Base-by-base conservation (phyloP, 2,113 vertebrate genomes). In the Sorex araneus region DNA sequence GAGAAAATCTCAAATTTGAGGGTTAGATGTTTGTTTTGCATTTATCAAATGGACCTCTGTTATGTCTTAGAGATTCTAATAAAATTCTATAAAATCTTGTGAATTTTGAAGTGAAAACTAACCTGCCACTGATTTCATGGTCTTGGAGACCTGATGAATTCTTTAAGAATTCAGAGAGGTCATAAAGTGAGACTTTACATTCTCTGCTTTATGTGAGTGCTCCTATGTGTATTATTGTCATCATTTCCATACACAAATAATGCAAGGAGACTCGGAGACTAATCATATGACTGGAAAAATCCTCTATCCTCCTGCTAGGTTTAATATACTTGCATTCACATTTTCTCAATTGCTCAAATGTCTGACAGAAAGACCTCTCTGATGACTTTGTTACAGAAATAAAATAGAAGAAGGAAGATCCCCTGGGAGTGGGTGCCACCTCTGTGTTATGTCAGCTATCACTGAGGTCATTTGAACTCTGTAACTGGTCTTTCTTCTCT, bases 401-500 rank as follows among this genome's bases (percentile, higher is more conserved):
- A 28, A 40, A 1, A 43, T 3, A 2, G 11, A 25, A 75, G 60
- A 32, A 57, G 12, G 4, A 25, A 0, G 8, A 54, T 19, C 64
- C 75, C 82, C 83, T 92, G 89, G 67, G 21, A 63, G 12, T 13
- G 36, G 30, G 73, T n/a, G 78, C 78, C 25, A 28, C 7, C 40
- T 40, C 40, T 40, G 40, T 40, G 40, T 40, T 40, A 3, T 40
- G 40, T 40, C 40, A 40, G 40, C 87, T 79, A 81, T 80, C 60
- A 60, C 80, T 92, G 94, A 94, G 77, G 87, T 95, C 67, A 81
- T 66, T 70, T 79, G 40, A 79, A 47, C n/a, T 43, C 57, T n/a
- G 8, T 0, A 40, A 11, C 76, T 3, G 8, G 50, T 75, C 40
- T 90, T 95, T 90, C 71, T 93, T 90, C 45, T 25, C 12, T 10